Percentiles rank a stretch among this genome's conserved stretches.
phyloP scores from a whole-genome alignment of 2,888 invertebrate species.

The Hyposoter dolosus region DNA sequence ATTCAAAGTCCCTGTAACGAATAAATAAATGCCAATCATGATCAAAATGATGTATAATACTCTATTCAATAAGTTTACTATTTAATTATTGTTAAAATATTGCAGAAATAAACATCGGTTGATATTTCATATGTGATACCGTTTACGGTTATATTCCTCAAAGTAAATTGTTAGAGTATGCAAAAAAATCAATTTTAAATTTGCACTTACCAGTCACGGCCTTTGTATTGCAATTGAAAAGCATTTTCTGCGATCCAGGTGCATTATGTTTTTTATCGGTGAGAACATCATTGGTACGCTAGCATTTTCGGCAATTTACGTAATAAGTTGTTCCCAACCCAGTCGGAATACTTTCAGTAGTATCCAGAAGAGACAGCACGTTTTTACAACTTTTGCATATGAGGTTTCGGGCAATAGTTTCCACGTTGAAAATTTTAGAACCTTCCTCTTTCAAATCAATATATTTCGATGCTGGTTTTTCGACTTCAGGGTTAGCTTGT shows the following conservation, averaged over 20 bases:
- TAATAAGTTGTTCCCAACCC: too few species aligned
- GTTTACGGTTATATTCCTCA: not conserved
- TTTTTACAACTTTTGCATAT: not conserved
- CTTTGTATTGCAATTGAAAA: not conserved
- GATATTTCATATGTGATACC: not conserved
- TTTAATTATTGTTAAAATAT: not conserved
- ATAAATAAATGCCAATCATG: not conserved
- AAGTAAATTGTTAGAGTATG: not conserved
- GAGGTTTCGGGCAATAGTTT: constrained; percentile 11
- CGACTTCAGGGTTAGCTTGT: too few species aligned
- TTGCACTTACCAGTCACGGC: not conserved
- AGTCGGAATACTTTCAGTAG: too few species aligned
- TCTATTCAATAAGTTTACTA: not conserved
- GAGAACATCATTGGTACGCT: not conserved
- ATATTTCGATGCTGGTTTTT: too few species aligned
- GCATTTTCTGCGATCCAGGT: not conserved
- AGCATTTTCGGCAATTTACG: too few species aligned
- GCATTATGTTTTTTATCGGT: not conserved
- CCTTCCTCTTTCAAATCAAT: too few species aligned
- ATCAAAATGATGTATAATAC: not conserved
- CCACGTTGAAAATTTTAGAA: not conserved
- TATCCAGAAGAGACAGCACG: too few species aligned
- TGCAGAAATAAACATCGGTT: not conserved
- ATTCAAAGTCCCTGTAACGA: not conserved
- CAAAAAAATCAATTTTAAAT: not conserved